These are phyloP conservation scores for Parascotia fuliginaria DNA, from an alignment of 2,888 invertebrate species.

Conservation along the genomic window DNA sequence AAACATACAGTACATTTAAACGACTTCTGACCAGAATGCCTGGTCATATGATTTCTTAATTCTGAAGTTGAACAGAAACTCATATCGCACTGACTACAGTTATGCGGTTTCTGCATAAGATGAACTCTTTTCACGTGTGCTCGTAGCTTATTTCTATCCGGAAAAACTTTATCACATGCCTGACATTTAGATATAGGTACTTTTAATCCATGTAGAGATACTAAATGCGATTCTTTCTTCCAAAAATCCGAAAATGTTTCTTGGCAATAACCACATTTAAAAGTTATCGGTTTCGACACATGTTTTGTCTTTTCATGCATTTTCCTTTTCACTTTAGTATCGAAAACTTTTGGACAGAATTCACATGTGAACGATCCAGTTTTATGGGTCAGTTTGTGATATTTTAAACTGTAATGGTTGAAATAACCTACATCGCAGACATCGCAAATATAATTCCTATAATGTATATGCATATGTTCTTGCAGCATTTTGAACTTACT, in stretches of 20 bases:
- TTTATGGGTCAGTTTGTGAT: constrained; percentile 21
- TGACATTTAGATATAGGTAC: constrained; percentile 41
- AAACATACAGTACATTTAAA: constrained; percentile 64
- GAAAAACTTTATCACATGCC: constrained; percentile 57
- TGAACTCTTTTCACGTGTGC: constrained; percentile 47
- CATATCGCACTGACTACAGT: constrained; percentile 2
- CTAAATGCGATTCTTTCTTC: constrained; percentile 40
- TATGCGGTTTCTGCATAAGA: constrained; percentile 47
- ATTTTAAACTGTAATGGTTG: constrained; percentile 19
- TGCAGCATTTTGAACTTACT: constrained; percentile 46
- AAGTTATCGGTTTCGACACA: not conserved
- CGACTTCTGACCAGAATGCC: constrained; percentile 60
- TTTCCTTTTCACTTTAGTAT: not conserved
- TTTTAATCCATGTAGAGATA: constrained; percentile 34
- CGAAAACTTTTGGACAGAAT: constrained; percentile 31
- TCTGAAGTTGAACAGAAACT: no score
- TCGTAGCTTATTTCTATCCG: constrained; percentile 23
- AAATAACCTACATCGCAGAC: constrained; percentile 46
- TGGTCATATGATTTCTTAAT: constrained; percentile 59
- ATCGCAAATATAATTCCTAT: constrained; percentile 49
- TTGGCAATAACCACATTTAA: constrained; percentile 48
- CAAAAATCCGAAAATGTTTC: constrained; percentile 30
- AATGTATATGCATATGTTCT: constrained; percentile 55
- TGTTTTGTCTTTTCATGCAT: not conserved
- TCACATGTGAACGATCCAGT: constrained; percentile 39